Percentiles rank a stretch among this genome's conserved stretches.
Conservation (phyloP, 92 coral and sea anemone species). For the Scolanthus callimorphus region DNA sequence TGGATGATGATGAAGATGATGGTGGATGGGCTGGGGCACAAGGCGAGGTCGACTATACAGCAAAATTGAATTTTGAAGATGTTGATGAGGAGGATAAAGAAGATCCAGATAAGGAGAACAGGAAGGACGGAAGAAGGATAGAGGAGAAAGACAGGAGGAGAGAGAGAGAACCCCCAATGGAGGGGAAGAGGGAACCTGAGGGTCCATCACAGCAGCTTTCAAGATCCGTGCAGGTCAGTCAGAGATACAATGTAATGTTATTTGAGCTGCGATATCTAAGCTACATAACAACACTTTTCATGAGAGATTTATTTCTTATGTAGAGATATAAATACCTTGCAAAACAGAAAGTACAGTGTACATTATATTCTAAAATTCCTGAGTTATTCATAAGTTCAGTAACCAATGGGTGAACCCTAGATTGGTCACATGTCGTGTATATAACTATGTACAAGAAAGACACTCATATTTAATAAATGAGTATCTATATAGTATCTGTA, state of each 20-base stretch:
- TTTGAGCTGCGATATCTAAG: constrained; percentile 2
- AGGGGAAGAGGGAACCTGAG: constrained; percentile 8
- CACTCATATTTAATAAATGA: no score
- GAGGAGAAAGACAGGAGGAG: not conserved
- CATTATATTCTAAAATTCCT: no score
- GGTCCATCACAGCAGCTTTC: not conserved
- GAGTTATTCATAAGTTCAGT: no score
- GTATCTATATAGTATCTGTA: no score
- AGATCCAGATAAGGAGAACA: constrained; percentile 1
- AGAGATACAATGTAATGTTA: no score
- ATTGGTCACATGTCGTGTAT: no score
- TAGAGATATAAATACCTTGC: no score
- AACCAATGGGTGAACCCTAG: no score
- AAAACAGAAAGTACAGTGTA: no score
- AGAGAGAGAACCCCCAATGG: constrained; percentile 18
- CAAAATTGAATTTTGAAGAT: constrained; percentile 96
- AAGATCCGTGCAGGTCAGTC: constrained; percentile 9
- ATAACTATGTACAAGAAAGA: no score
- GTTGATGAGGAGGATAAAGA: constrained; percentile 70
- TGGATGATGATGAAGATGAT: constrained; percentile 89
- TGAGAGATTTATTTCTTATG: no score
- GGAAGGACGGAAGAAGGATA: constrained; percentile 15
- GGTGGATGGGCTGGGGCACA: constrained; percentile 99
- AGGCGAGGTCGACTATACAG: constrained; percentile 94
- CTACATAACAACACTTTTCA: no score